Conservation (phyloP, 2,888 invertebrate genomes). For the Euplagia quadripunctaria region DNA sequence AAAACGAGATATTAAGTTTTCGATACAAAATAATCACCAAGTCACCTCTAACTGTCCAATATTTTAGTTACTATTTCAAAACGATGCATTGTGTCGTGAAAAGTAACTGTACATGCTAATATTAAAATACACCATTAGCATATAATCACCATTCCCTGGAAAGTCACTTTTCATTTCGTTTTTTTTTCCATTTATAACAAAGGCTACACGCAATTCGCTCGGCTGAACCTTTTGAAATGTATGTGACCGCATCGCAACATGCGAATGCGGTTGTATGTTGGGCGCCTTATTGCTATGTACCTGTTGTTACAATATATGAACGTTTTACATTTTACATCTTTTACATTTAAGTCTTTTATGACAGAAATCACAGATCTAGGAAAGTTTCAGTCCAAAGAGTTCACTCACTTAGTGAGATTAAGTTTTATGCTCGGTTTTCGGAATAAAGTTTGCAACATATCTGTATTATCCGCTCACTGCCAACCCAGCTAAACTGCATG, state of each 20-base stretch:
- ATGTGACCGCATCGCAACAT: constrained; percentile 37
- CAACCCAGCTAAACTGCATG: neutral
- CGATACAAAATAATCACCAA: no score
- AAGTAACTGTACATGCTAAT: no score
- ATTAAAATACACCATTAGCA: neutral
- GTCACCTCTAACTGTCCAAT: no score
- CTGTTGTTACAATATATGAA: neutral
- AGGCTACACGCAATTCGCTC: constrained; percentile 26
- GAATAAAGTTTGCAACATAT: neutral
- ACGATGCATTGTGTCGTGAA: no score
- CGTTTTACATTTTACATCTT: no score
- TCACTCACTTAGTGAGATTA: neutral
- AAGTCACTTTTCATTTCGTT: neutral
- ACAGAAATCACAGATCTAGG: neutral
- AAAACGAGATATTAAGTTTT: no score
- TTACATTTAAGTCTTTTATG: neutral
- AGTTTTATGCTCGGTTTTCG: neutral
- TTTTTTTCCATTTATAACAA: constrained; percentile 26
- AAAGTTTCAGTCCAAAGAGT: neutral
- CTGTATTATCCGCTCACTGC: neutral
- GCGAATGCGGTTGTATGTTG: constrained; percentile 8
- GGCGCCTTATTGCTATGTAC: neutral
- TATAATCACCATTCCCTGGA: neutral
- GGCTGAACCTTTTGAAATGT: constrained; percentile 20
- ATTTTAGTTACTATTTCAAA: no score